Conservation (phyloP, 1,140 invertebrate species). For the Brachystomella parvula region DNA sequence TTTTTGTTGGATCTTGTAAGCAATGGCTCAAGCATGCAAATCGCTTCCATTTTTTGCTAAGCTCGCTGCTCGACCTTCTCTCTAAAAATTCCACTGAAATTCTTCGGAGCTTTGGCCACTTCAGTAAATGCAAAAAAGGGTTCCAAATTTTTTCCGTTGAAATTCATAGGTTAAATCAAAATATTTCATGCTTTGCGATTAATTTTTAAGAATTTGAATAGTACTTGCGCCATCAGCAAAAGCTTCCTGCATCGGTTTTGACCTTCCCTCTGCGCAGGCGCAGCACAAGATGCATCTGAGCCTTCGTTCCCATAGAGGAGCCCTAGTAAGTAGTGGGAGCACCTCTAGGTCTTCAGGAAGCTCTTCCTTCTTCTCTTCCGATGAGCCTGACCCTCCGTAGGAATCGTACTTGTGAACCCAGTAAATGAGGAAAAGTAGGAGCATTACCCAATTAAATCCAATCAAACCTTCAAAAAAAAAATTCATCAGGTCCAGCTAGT, state of each 20-base stretch:
- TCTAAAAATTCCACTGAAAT: no score
- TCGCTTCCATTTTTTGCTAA: no score
- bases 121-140: no score
- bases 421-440: conserved; percentile 62
- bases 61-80: no score
- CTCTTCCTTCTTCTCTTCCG: conserved; percentile 43
- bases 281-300: conserved; percentile 37
- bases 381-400: conserved; percentile 55
- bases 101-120: no score
- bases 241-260: neutral
- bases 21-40: no score
- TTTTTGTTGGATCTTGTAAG: no score
- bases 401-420: conserved; percentile 71
- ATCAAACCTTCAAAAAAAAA: neutral
- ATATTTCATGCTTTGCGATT: no score
- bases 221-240: neutral
- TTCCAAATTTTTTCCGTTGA: no score
- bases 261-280: neutral
- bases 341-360: conserved; percentile 12
- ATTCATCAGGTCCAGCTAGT: neutral
- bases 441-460: conserved; percentile 67
- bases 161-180: no score
- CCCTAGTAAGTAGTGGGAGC: conserved; percentile 39
- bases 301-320: conserved; percentile 44
- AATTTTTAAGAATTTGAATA: neutral